phyloP scores from a whole-genome alignment of 2,113 vertebrate genomes.

The Apeltes quadracus region DNA sequence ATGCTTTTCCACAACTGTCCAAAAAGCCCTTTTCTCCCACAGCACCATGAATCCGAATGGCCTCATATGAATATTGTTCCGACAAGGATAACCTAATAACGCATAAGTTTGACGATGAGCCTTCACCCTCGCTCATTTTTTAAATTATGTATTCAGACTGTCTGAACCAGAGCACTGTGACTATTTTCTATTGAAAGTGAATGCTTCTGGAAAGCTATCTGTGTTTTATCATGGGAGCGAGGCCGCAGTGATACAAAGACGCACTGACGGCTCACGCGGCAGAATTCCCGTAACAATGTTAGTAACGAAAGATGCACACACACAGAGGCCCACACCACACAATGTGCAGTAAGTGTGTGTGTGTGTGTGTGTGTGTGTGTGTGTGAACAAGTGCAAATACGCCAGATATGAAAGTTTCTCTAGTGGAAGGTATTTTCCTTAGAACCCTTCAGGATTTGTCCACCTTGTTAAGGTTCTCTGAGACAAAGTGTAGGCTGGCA shows the following conservation, averaged over 20 bases:
- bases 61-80: slow-evolving; percentile 8
- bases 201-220: slow-evolving; percentile 34
- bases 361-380: not conserved
- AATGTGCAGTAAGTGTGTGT: not conserved
- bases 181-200: slow-evolving; percentile 21
- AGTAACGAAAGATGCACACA: slow-evolving; percentile 24
- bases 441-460: slow-evolving; percentile 56
- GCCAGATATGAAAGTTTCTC: slow-evolving; percentile 55
- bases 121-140: not conserved
- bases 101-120: not conserved
- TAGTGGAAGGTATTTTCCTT: slow-evolving; percentile 70
- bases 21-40: slow-evolving; percentile 17
- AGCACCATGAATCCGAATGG: slow-evolving; percentile 2
- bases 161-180: not conserved
- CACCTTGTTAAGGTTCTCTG: slow-evolving; percentile 42
- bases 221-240: slow-evolving; percentile 51
- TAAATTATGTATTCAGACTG: not conserved
- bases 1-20: slow-evolving; percentile 17
- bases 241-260: slow-evolving; percentile 55
- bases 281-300: slow-evolving; percentile 66
- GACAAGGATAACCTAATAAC: not conserved
- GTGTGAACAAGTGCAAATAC: not conserved
- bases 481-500: slow-evolving; percentile 18
- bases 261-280: slow-evolving; percentile 59
- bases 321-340: not conserved